phyloP scores from a whole-genome alignment of 2,888 invertebrate species.

The Minunthozetes semirufus region DNA sequence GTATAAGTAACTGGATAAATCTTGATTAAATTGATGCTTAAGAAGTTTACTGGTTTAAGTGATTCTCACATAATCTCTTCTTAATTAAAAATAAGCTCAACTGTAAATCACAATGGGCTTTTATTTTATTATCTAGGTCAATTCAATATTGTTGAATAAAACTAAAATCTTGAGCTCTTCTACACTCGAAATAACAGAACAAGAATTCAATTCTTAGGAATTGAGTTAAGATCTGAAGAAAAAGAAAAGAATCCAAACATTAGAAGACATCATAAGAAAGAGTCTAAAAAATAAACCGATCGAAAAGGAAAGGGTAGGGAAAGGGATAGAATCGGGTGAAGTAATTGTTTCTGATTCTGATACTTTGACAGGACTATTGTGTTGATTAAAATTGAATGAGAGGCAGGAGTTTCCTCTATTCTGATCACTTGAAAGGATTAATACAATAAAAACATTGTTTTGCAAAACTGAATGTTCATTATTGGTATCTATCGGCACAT shows the following conservation, averaged over 20 bases:
- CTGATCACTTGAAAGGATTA: neutral
- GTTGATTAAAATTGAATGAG: conserved; percentile 7
- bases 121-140: no score
- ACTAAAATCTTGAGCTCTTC: no score
- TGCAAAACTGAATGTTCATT: neutral
- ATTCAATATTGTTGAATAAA: no score
- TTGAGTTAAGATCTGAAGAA: neutral
- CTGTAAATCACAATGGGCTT: no score
- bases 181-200: no score
- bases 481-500: no score
- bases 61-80: no score
- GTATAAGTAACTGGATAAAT: no score
- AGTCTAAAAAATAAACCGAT: neutral
- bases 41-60: no score
- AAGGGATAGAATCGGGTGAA: neutral
- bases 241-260: neutral
- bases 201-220: no score
- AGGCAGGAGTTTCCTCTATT: neutral
- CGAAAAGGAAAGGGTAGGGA: neutral
- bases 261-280: neutral
- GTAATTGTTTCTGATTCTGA: neutral
- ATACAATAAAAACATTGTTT: neutral
- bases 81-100: no score
- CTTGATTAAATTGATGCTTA: no score
- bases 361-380: neutral